Conservation (phyloP, 2,113 vertebrate genomes). For the Emydocephalus ijimae region DNA sequence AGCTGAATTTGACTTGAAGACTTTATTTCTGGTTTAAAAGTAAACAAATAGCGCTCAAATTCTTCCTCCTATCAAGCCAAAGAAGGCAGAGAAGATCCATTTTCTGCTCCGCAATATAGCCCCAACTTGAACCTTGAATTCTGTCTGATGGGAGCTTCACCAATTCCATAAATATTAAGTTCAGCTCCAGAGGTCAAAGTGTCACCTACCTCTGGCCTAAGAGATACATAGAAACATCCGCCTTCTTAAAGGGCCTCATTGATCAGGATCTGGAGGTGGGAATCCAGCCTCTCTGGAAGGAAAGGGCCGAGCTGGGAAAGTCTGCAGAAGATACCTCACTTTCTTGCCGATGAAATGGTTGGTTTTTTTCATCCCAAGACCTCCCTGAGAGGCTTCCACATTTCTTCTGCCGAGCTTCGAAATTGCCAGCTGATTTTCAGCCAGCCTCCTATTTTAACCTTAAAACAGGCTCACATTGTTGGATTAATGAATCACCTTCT, state of each 20-base stretch:
- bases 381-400: constrained; percentile 15
- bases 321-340: not conserved
- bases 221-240: not conserved
- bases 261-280: not conserved
- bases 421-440: constrained; percentile 55
- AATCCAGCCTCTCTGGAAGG: not conserved
- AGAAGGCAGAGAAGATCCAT: not conserved
- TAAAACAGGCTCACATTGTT: constrained; percentile 57
- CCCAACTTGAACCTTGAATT: not conserved
- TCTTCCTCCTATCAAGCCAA: not conserved
- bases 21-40: not conserved
- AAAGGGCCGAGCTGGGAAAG: not conserved
- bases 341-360: not conserved
- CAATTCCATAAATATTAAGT: not conserved
- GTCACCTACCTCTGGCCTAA: not conserved
- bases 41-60: not conserved
- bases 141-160: not conserved
- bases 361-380: not conserved
- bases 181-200: not conserved
- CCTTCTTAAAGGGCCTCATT: not conserved
- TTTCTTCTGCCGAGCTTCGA: constrained; percentile 27
- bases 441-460: constrained; percentile 55
- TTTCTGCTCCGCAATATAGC: not conserved
- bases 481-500: constrained; percentile 64
- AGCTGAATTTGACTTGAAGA: not conserved